Conservation (phyloP, 2,797 vertebrate genomes). For the Sebastes goodei region DNA sequence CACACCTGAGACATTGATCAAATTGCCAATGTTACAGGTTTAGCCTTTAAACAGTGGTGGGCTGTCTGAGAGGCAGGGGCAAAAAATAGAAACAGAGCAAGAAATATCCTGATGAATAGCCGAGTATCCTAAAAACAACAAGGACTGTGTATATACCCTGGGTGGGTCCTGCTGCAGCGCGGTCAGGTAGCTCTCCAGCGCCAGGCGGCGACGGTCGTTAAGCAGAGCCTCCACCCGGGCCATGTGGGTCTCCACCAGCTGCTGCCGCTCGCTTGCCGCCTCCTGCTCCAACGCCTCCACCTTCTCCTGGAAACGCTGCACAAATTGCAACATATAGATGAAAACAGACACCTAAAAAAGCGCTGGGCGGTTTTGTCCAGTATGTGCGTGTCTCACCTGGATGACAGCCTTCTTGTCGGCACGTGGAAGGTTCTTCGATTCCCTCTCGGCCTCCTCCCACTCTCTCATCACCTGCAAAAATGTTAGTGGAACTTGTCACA, state of each 20-base stretch:
- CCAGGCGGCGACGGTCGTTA: conserved; percentile 93
- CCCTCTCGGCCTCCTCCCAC: conserved; percentile 97
- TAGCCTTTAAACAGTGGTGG: too few species aligned
- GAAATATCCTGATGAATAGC: background rate
- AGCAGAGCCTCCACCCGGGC: conserved; percentile 96
- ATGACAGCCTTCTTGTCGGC: conserved; percentile 97
- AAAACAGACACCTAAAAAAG: background rate
- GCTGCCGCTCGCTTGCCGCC: conserved; percentile 94
- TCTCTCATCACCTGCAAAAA: conserved; percentile 94
- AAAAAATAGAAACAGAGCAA: background rate
- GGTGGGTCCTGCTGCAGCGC: conserved; percentile 92
- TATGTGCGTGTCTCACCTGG: conserved; percentile 83
- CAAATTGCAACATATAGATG: background rate
- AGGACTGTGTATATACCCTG: conserved; percentile 76
- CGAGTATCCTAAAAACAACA: background rate
- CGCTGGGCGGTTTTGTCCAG: background rate
- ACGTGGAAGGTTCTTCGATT: conserved; percentile 95
- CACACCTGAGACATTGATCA: background rate
- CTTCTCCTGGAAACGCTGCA: conserved; percentile 97
- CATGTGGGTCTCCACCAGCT: conserved; percentile 98
- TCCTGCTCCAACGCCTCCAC: conserved; percentile 97
- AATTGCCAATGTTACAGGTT: background rate
- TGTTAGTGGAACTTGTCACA: background rate
- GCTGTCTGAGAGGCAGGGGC: too few species aligned
- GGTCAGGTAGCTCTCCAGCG: conserved; percentile 96